Percentiles rank a stretch among this genome's conserved stretches.
Conservation (phyloP, 92 coral and sea anemone genomes). For the Paramuricea clavata region DNA sequence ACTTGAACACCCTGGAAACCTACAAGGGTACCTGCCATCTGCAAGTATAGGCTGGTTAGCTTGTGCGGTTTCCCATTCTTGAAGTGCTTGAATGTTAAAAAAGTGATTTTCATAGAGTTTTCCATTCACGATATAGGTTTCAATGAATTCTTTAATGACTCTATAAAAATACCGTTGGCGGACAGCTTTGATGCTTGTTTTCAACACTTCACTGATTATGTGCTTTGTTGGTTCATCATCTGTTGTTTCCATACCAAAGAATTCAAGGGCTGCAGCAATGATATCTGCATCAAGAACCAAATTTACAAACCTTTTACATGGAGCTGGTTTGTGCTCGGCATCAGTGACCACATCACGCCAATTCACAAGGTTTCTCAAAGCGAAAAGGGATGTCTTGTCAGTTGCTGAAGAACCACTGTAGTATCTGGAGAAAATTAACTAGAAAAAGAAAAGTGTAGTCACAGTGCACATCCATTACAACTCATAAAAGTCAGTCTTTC, state of each 20-base stretch:
- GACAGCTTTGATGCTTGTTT: neutral
- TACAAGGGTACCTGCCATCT: conserved; percentile 73
- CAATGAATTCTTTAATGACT: conserved; percentile 42
- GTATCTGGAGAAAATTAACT: conserved; percentile 45
- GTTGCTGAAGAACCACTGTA: conserved; percentile 44
- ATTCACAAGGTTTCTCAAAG: conserved; percentile 52
- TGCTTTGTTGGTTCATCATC: conserved; percentile 43
- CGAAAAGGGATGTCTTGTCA: conserved; percentile 62
- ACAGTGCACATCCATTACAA: too few relatives aligned
- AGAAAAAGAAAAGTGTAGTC: neutral
- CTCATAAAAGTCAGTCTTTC: too few relatives aligned
- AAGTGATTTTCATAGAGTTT: conserved; percentile 54
- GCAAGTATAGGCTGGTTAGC: conserved; percentile 40
- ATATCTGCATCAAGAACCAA: conserved; percentile 66
- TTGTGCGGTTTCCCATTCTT: conserved; percentile 65
- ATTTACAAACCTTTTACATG: conserved; percentile 52
- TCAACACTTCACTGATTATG: conserved; percentile 2
- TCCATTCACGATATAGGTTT: conserved; percentile 51
- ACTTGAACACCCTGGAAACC: conserved; percentile 56
- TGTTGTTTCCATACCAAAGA: conserved; percentile 66
- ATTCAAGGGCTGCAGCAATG: conserved; percentile 57
- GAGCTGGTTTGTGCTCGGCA: conserved; percentile 47
- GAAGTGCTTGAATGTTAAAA: conserved; percentile 50
- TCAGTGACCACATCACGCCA: conserved; percentile 64
- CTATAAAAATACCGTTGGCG: neutral